phyloP scores from a whole-genome alignment of 2,888 invertebrate genomes.

The Drosophila macrospina region DNA sequence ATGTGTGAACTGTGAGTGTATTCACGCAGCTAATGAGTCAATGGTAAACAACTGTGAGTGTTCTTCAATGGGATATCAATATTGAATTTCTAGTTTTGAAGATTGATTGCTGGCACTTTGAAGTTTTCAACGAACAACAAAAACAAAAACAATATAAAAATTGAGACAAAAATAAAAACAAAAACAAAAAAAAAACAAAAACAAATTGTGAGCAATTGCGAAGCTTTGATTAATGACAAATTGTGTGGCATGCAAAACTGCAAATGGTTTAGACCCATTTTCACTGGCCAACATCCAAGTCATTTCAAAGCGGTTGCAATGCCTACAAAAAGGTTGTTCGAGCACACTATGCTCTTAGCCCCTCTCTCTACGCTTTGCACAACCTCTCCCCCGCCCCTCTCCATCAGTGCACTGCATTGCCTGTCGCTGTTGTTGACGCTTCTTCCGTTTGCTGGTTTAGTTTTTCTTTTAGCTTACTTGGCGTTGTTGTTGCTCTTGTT shows the following conservation, averaged over 20 bases:
- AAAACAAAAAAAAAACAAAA: conserved; percentile 1
- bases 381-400: not conserved
- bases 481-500: conserved; percentile 37
- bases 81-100: conserved; percentile 12
- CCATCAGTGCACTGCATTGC: conserved; percentile 1
- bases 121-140: not conserved
- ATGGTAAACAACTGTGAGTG: conserved; percentile 9
- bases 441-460: conserved; percentile 77
- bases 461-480: conserved; percentile 77
- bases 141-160: not conserved
- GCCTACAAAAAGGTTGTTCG: conserved; percentile 57
- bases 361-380: not conserved
- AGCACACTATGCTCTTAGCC: not conserved
- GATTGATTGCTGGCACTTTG: conserved; percentile 27
- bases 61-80: conserved; percentile 17
- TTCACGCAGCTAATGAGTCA: conserved; percentile 3
- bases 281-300: conserved; percentile 66
- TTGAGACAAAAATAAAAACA: conserved; percentile 1
- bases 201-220: conserved; percentile 31
- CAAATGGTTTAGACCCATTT: conserved; percentile 46
- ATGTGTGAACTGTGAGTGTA: conserved; percentile 2
- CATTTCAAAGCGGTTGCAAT: conserved; percentile 52
- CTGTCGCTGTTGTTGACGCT: conserved; percentile 67
- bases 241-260: conserved; percentile 60
- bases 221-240: conserved; percentile 75